Evolutionary conservation across 2,888 invertebrate genomes (phyloP).

Genomic region (Rhaphigaster nebulosa): DNA sequence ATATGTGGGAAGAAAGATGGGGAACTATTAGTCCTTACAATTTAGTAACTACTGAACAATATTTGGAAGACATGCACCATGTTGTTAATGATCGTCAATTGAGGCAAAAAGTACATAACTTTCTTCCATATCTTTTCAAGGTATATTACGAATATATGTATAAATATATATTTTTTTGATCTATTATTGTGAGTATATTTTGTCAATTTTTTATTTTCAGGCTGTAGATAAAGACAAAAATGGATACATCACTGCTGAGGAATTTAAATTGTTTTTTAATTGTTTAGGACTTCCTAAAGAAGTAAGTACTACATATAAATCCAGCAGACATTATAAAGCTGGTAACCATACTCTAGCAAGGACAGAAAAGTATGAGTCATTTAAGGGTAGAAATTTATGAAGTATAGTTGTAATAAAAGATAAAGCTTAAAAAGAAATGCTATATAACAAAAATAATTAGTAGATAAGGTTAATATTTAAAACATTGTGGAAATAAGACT

Average conservation of each 20-base stretch:
- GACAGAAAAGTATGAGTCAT: background rate
- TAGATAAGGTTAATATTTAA: no score
- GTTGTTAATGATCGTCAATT: slow-evolving; percentile 82
- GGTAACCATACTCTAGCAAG: background rate
- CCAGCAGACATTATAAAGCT: background rate
- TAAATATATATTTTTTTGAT: slow-evolving; percentile 17
- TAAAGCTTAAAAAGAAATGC: background rate
- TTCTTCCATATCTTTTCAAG: slow-evolving; percentile 86
- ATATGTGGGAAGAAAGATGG: slow-evolving; percentile 87
- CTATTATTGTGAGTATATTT: slow-evolving; percentile 62
- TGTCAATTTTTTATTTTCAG: slow-evolving; percentile 69
- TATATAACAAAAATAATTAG: no score
- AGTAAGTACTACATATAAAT: slow-evolving; percentile 68
- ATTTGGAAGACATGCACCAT: slow-evolving; percentile 85
- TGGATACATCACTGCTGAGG: slow-evolving; percentile 83
- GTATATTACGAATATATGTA: slow-evolving; percentile 69
- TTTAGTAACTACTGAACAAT: slow-evolving; percentile 85
- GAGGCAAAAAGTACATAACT: slow-evolving; percentile 81
- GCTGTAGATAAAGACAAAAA: slow-evolving; percentile 86
- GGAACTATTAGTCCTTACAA: slow-evolving; percentile 86
- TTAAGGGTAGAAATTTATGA: background rate
- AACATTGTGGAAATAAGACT: no score
- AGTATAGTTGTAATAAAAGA: background rate
- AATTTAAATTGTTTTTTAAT: slow-evolving; percentile 86
- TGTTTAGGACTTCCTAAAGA: slow-evolving; percentile 82